Evolutionary conservation across 2,888 invertebrate genomes (phyloP).

Genomic region (Heliconius charithonia): DNA sequence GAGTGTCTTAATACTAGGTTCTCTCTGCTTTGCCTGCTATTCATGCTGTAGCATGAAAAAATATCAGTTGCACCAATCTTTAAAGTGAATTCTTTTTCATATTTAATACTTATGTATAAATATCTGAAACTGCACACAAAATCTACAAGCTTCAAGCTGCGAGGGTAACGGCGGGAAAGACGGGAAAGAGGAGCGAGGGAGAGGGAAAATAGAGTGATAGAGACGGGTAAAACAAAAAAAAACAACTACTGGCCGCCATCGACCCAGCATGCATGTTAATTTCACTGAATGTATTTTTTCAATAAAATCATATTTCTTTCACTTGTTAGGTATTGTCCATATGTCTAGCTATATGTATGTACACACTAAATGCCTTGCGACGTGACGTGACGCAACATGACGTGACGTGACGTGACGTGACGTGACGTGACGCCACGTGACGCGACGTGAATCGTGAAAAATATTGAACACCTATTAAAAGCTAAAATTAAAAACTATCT

Average conservation of each 20-base stretch:
- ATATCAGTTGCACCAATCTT: neutral
- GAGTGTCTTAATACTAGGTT: no score
- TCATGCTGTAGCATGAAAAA: no score
- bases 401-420: conserved; percentile 59
- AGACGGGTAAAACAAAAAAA: conserved; percentile 61
- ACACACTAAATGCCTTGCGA: conserved; percentile 70
- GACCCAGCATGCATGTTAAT: conserved; percentile 72
- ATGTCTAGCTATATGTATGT: conserved; percentile 81
- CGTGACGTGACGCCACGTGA: conserved; percentile 60
- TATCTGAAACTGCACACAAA: conserved; percentile 50
- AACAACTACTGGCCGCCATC: conserved; percentile 47
- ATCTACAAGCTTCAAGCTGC: conserved; percentile 65
- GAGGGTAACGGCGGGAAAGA: conserved; percentile 53
- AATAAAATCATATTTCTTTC: conserved; percentile 78
- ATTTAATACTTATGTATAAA: neutral
- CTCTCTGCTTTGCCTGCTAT: no score
- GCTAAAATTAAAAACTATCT: conserved; percentile 81
- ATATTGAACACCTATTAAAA: conserved; percentile 82
- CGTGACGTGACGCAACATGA: conserved; percentile 59
- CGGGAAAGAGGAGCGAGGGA: conserved; percentile 52
- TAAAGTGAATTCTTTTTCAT: neutral
- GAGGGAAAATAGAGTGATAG: conserved; percentile 52
- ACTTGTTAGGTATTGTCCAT: conserved; percentile 84
- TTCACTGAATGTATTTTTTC: conserved; percentile 80
- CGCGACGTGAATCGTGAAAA: conserved; percentile 66